Percentiles rank a stretch among this genome's conserved stretches.
Conservation (phyloP, 2,113 vertebrate genomes). For the Scopus umbretta region DNA sequence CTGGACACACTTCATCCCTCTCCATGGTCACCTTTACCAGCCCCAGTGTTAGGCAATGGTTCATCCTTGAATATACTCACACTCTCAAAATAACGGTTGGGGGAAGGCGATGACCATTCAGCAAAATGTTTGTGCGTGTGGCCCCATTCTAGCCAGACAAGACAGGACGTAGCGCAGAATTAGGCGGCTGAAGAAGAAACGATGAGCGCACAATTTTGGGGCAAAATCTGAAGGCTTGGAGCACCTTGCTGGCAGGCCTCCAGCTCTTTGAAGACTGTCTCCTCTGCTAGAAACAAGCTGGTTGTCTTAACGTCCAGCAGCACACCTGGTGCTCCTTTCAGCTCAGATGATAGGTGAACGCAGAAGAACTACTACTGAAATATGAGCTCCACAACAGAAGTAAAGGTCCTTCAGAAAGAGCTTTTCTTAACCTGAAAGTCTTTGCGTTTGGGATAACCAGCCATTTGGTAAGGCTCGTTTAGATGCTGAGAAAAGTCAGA, state of each 20-base stretch:
- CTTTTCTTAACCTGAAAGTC: not conserved
- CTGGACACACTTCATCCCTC: not conserved
- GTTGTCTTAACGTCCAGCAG: not conserved
- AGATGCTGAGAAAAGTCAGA: not conserved
- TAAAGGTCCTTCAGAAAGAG: not conserved
- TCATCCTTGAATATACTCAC: not conserved
- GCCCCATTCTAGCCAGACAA: not conserved
- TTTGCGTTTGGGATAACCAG: not conserved
- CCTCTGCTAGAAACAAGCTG: not conserved
- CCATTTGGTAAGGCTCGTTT: not conserved
- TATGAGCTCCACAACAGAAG: not conserved
- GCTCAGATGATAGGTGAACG: not conserved
- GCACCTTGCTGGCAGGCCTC: not conserved
- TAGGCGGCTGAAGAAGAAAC: not conserved
- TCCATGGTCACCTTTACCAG: not conserved
- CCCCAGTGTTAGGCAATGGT: not conserved
- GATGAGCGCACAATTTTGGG: not conserved
- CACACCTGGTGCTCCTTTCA: not conserved
- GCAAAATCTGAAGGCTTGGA: not conserved
- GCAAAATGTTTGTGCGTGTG: rapidly evolving
- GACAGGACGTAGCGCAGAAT: not conserved
- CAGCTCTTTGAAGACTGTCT: not conserved
- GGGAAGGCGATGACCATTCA: not conserved
- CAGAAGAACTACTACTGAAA: not conserved
- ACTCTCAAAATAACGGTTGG: not conserved